Base-by-base conservation (phyloP, 2,888 invertebrate genomes). In the Ommatoiulus sabulosus region DNA sequence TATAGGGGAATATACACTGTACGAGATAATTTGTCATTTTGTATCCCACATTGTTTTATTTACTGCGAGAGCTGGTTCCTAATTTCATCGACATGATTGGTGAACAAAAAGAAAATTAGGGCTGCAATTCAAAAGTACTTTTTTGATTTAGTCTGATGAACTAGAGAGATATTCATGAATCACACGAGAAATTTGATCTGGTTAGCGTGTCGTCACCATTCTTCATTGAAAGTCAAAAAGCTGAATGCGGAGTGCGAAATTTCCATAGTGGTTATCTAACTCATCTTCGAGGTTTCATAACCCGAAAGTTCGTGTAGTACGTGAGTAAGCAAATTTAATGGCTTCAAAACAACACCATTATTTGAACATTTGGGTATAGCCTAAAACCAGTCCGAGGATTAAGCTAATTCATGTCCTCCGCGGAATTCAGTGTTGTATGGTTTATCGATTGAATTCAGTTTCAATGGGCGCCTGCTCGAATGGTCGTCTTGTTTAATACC, bases 261-360 rank as follows among this genome's bases (percentile, higher is more conserved):
- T 72, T 72, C 24, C 72, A 72, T 72, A 72, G 72, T 24, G 72
- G 72, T 72, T 72, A 72, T 72, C 72, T 72, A 20, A 72, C 72
- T 24, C 72, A 10, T 24, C 72, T 72, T 5, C 72, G 72, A 24
- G 24, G 72, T 72, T 72, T 72, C 72, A 72, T 72, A 72, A 72
- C 72, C 72, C n/a, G 1, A 72, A 24, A 72, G 72, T 72, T 72
- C 72, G 24, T 72, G 72, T 72, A 72, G 72, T 20, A 72, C 72
- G 24, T 72, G 72, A 72, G 72, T 72, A 72, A 72, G 72, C 72
- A 72, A 10, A 24, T 72, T 72, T 72, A 72, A 72, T 72, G 72
- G 24, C 24, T 72, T 20, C 24, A 3, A 72, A 24, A 72, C 63
- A 63, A 20, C 72, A 24, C 10, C 72, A 24, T 24, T 72, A 72